phyloP scores from a whole-genome alignment of 2,888 invertebrate genomes.

The Cheilosia pagana region DNA sequence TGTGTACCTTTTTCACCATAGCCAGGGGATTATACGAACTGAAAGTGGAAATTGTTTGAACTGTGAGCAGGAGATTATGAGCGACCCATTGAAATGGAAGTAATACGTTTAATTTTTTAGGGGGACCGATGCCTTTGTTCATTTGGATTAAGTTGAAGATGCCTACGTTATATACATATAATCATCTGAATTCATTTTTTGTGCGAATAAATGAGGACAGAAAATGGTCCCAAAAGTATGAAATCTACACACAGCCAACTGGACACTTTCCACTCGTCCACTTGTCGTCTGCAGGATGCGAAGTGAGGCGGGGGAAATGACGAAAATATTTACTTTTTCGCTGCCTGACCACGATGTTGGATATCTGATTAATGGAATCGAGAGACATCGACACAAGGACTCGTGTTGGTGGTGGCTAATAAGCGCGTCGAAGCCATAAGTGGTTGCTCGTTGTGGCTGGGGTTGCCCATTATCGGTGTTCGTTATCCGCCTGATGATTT shows the following conservation, averaged over 20 bases:
- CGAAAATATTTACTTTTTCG: conserved; percentile 6
- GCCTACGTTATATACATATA: neutral
- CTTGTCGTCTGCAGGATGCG: neutral
- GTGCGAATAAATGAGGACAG: no score
- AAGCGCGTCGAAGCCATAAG: conserved; percentile 15
- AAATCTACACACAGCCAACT: neutral
- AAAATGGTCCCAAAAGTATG: no score
- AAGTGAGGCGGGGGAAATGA: neutral
- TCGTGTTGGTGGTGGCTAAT: conserved; percentile 4
- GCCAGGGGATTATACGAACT: neutral
- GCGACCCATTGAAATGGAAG: conserved; percentile 6
- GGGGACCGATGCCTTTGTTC: neutral
- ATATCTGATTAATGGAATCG: conserved; percentile 21
- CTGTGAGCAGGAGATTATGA: conserved; percentile 7
- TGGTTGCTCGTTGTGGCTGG: conserved; percentile 3
- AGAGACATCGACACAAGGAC: conserved; percentile 1
- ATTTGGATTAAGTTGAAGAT: conserved; percentile 6
- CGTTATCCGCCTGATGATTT: conserved; percentile 15
- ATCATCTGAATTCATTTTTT: neutral
- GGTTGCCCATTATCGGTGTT: conserved; percentile 1
- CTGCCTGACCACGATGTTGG: conserved; percentile 1
- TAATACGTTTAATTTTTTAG: conserved; percentile 12
- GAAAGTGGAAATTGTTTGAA: conserved; percentile 20
- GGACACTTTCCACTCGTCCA: neutral
- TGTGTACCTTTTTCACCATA: conserved; percentile 11